Base-by-base conservation (phyloP, 2,888 invertebrate species). In the Lapara coniferarum region DNA sequence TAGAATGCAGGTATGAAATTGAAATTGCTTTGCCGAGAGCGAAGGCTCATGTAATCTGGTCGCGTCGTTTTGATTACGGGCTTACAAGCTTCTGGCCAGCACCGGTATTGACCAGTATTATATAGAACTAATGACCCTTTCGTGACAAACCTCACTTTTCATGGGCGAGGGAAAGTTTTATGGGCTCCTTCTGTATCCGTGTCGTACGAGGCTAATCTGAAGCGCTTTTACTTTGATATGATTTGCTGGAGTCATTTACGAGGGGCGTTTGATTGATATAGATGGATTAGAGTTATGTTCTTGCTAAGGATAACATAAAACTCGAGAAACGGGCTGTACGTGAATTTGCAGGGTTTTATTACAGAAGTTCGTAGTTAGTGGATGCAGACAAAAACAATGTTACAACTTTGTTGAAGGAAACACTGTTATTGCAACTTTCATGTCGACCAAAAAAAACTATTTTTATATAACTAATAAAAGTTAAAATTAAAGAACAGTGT, bases 71-170 rank as follows among this genome's bases (percentile, higher is more conserved):
- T 85, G 84, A 88, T 90, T 87, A 87, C 83, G 77, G 80, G 80
- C 72, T 77, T 77, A 79, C 75, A 75, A 73, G 68, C 74, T 71
- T 70, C 55, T 67, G 67, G 66, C 46, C 67, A 71, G 72, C 75
- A 70, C 73, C 74, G 72, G 72, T 72, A 73, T 76, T 79, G 77
- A 75, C 78, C 78, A 81, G 85, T 80, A 83, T 82, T 83, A 78
- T 77, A 75, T 72, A 71, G 71, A 79, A 87, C 85, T 91, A 92
- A 90, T 89, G 89, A 86, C 84, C 82, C 78, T 80, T 91, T 84
- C 92, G 92, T 92, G 92, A 89, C 91, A 82, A 79, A 85, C 82
- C 87, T 89, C 86, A 88, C 87, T 92, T 90, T 90, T 86, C 86
- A 84, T 79, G 81, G 81, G 74, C 79, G 81, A 80, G 85, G 90